Evolutionary conservation across 1,140 invertebrate species (phyloP).

Genomic region (Drosophila teissieri): DNA sequence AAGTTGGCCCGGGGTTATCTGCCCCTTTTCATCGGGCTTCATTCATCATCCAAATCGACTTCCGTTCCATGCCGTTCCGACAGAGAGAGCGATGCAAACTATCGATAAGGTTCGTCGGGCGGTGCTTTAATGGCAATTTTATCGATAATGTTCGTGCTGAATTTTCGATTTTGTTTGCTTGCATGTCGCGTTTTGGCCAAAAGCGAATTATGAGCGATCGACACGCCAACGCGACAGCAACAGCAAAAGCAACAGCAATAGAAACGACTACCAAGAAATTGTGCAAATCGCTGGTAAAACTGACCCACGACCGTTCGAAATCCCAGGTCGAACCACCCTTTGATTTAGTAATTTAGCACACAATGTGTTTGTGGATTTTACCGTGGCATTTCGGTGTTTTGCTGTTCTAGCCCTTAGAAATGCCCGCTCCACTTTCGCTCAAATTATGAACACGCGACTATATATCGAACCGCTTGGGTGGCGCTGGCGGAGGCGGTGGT

Average conservation of each 20-base stretch:
- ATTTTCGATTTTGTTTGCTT: conserved; percentile 83
- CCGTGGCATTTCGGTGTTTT: conserved; percentile 33
- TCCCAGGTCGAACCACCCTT: conserved; percentile 44
- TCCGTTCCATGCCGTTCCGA: conserved; percentile 59
- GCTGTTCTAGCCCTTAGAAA: conserved; percentile 1
- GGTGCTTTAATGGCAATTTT: conserved; percentile 80
- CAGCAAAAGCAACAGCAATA: too few species aligned
- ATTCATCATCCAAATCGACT: conserved; percentile 82
- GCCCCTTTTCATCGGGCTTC: conserved; percentile 70
- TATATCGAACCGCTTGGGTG: conserved; percentile 69
- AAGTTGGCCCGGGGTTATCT: conserved; percentile 45
- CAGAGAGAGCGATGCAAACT: conserved; percentile 67
- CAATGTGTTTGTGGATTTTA: conserved; percentile 80
- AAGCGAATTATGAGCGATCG: conserved; percentile 80
- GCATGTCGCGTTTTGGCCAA: conserved; percentile 60
- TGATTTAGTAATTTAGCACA: conserved; percentile 79
- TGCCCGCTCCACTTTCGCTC: conserved; percentile 29
- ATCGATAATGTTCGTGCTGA: conserved; percentile 83
- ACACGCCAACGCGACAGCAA: conserved; percentile 52
- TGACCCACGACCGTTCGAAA: neutral
- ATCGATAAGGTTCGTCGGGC: conserved; percentile 62
- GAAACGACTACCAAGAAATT: conserved; percentile 52
- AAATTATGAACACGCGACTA: conserved; percentile 79
- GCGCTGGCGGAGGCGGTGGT: conserved; percentile 11
- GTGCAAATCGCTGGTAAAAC: conserved; percentile 58